phyloP scores from a whole-genome alignment of 2,113 vertebrate species.

The Lophotis ruficrista region DNA sequence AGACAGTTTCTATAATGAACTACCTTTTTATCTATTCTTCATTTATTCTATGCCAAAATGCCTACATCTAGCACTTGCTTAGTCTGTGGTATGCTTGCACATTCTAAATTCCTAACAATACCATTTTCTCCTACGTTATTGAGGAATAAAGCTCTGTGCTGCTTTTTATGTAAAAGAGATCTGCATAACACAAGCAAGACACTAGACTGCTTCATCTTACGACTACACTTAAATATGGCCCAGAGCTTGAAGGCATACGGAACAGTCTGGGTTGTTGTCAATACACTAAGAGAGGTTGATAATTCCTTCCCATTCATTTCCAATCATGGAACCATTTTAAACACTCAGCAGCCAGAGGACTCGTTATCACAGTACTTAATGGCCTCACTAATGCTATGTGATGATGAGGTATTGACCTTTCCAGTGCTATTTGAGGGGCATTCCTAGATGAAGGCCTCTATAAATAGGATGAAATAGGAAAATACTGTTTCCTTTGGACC shows the following conservation, averaged over 20 bases:
- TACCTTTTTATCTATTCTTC: not conserved
- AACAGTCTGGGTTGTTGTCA: not conserved
- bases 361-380: not conserved
- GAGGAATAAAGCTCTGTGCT: not conserved
- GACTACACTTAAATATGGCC: not conserved
- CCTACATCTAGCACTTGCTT: not conserved
- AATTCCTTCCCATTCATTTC: not conserved
- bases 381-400: not conserved
- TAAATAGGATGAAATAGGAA: not conserved
- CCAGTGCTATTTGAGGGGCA: not conserved
- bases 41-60: not conserved
- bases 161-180: not conserved
- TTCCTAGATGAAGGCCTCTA: not conserved
- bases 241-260: not conserved
- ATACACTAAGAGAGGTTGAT: not conserved
- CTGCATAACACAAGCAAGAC: fast-evolving
- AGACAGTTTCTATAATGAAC: slow-evolving; percentile 12
- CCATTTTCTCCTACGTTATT: not conserved
- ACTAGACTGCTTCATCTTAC: not conserved
- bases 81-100: not conserved
- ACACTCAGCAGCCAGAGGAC: not conserved
- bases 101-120: not conserved
- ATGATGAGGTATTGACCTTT: not conserved
- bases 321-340: not conserved
- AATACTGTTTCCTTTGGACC: not conserved